Base-by-base conservation (phyloP, 2,113 vertebrate genomes). In the Pteronura brasiliensis region DNA sequence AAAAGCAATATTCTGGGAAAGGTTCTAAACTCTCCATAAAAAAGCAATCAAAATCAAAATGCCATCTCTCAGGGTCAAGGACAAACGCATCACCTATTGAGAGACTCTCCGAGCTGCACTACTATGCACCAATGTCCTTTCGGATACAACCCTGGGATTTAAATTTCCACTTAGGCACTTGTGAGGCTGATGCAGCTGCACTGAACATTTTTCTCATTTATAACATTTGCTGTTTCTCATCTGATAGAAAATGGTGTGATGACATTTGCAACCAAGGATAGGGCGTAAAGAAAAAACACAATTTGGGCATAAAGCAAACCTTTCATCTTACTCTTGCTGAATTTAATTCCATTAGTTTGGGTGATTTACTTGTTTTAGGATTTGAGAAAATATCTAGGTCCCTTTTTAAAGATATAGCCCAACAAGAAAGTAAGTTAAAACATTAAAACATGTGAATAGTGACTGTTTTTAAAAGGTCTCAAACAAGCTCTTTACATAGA, bases 41-140 rank as follows among this genome's bases (percentile, higher is more conserved):
- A 95, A 95, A 63, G 47, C 67, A 95, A 85, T 95, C 72, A 97
- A 89, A 96, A 96, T 90, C 42, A 92, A 95, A 97, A 97, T 84
- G 90, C 34, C 57, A 82, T 88, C 52, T 93, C 63, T 34, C 39
- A 74, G 21, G 31, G 69, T 71, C 82, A 88, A 96, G 63, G 36
- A 80, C 79, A 17, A 84, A 61, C 20, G 15, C 21, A 4, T 87
- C 55, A 85, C 15, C 42, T 29, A 77, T 1, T 63, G 79, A 88
- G 79, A 96, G 57, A 52, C n/a, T 31, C 15, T 80, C 47, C 12
- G 20, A 76, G 47, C 34, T 57, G 88, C 39, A 57, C 15, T 4
- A 49, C 4, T 4, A 55, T 3, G 5, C 8, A 83, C 71, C 1
- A 49, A 7, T 59, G 74, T 42, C 44, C 81, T 61, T 88, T 61